Evolutionary conservation across 1,140 invertebrate genomes (phyloP).

Genomic region (Drosophila equinoxialis): DNA sequence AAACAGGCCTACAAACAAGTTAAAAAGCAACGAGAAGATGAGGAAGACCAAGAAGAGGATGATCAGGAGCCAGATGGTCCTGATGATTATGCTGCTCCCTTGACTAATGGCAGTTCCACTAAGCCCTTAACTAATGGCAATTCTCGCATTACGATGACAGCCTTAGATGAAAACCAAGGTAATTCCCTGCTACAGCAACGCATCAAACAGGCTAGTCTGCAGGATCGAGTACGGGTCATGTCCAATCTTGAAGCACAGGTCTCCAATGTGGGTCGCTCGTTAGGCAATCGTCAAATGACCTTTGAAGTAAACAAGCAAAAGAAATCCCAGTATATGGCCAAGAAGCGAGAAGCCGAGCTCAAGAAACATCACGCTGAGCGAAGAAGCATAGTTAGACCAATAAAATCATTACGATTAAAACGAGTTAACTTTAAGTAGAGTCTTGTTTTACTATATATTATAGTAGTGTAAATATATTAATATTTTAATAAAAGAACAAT

Average conservation of each 20-base stretch:
- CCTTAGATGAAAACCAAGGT: conserved; percentile 47
- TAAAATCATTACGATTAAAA: conserved; percentile 82
- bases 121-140: conserved; percentile 21
- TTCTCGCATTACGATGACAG: conserved; percentile 49
- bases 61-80: conserved; percentile 38
- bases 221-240: conserved; percentile 87
- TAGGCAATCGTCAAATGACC: conserved; percentile 90
- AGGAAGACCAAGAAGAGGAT: conserved; percentile 73
- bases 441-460: conserved; percentile 20
- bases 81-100: conserved; percentile 28
- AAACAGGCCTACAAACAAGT: conserved; percentile 88
- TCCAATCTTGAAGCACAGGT: conserved; percentile 85
- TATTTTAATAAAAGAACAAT: conserved; percentile 45
- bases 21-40: conserved; percentile 80
- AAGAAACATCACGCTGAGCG: conserved; percentile 89
- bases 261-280: conserved; percentile 85
- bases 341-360: conserved; percentile 84
- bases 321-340: conserved; percentile 83
- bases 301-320: conserved; percentile 85
- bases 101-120: conserved; percentile 37
- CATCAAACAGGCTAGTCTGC: conserved; percentile 87
- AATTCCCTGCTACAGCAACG: conserved; percentile 54
- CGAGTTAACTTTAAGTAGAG: conserved; percentile 81
- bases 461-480: conserved; percentile 53
- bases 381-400: conserved; percentile 88